These are phyloP conservation scores for Malurus elegans DNA, from an alignment of 2,113 vertebrate species.

Conservation along the genomic window DNA sequence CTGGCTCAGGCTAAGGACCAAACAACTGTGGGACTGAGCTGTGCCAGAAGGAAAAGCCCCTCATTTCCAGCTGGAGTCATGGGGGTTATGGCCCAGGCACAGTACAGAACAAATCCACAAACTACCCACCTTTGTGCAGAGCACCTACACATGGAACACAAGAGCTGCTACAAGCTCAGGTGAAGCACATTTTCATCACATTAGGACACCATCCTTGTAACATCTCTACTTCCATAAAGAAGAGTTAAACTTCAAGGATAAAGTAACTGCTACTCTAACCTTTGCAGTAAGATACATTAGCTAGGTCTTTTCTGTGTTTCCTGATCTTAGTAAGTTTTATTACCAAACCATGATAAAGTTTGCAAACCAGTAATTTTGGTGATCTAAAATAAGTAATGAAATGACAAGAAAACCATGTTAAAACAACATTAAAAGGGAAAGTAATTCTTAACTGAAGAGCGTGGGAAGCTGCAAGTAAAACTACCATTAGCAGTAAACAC, in stretches of 20 bases:
- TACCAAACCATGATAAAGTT: not conserved
- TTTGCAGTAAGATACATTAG: not conserved
- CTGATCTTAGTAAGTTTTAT: slow-evolving; percentile 20
- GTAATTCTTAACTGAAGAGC: not conserved
- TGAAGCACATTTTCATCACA: not conserved
- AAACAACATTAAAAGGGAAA: not conserved
- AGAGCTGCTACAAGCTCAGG: not conserved
- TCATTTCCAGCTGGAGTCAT: not conserved
- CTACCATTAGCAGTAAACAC: slow-evolving; percentile 13
- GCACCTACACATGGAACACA: not conserved
- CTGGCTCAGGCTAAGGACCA: not conserved
- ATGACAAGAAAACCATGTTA: slow-evolving; percentile 24
- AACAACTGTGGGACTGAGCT: not conserved
- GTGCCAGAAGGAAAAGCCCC: not conserved
- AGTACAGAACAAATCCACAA: not conserved
- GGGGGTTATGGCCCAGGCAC: accelerated
- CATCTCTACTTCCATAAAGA: not conserved
- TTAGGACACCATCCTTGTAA: not conserved
- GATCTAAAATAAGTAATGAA: not conserved
- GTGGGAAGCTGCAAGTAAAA: not conserved
- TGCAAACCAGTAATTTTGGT: not conserved
- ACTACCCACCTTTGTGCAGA: not conserved
- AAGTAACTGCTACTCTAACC: not conserved
- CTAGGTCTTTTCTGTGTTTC: not conserved
- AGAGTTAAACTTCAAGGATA: not conserved